Evolutionary conservation across 2,888 invertebrate species (phyloP), one percentile per base, ranked within the genome.

Genomic region (Drosophila pseudotalamancana): DNA sequence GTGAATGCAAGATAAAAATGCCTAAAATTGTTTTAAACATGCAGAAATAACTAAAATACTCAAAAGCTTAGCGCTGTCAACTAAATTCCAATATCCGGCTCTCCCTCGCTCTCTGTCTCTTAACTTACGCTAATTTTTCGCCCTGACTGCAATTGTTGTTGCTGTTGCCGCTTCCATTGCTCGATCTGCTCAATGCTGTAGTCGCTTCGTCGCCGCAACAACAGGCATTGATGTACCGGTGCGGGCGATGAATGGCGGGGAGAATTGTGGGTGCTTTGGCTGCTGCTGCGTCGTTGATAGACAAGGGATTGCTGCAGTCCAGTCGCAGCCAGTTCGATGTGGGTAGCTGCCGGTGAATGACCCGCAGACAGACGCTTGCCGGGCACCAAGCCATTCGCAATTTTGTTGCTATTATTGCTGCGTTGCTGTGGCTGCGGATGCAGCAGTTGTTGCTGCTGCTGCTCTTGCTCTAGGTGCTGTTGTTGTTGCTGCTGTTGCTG

Each of bases 161-260:
- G 71, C 31, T 78, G 84, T 27, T 83, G 85, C 5, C 85, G 87
- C 55, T 86, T 83, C 76, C 81, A 81, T 59, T 81, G 87, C 70
- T 83, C 87, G 67, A 83, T 81, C 67, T 83, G 87, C 45, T 83
- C 83, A n/a, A 83, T 81, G 51, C 83, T 83, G 62, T 87, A 89
- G 55, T 88, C 90, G 70, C 85, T 89, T 61, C 90, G 90, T 46
- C 89, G 85, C 18, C 89, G 88, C 74, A 89, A 51, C 25, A 89
- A 67, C 53, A 90, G 43, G 69, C 90, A 90, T 59, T 79, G 87
- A 59, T 85, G 87, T 48, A 87, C 78, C 4, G 83, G 51, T 2
- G 72, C 69, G 14, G 88, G 87, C 4, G 88, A 88, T 19, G 73
- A 77, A 14, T 75, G 69, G n/a, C 77, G 79, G 23, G 85, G 82